A percentile compares a stretch with the other conserved stretches of the same genome.
Conservation (phyloP, 2,113 vertebrate species). For the Labeo catla region DNA sequence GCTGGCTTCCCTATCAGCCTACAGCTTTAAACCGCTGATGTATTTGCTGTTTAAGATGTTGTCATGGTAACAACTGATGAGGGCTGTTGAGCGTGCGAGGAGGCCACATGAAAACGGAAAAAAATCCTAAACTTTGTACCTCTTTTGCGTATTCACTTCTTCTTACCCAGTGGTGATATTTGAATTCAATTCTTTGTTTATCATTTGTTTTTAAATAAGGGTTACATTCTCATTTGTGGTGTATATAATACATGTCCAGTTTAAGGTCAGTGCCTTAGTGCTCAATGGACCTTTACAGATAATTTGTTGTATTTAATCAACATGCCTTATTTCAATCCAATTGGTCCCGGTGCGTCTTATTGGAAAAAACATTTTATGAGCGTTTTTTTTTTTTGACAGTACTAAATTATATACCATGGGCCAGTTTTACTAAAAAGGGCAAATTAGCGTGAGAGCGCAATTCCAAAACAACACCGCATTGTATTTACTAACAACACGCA, state of each 20-base stretch:
- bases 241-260: slow-evolving; percentile 1
- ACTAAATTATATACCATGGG: no score
- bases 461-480: no score
- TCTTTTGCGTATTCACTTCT: not conserved
- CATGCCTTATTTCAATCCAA: not conserved
- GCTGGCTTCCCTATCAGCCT: slow-evolving; percentile 42
- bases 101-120: not conserved
- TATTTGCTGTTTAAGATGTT: slow-evolving; percentile 36
- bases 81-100: not conserved
- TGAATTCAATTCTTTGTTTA: not conserved
- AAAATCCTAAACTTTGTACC: not conserved
- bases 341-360: not conserved
- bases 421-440: no score
- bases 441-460: no score
- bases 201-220: not conserved
- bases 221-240: not conserved
- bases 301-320: not conserved
- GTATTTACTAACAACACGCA: no score
- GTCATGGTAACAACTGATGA: slow-evolving; percentile 32
- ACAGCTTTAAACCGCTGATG: slow-evolving; percentile 33
- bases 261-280: not conserved
- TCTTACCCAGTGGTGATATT: not conserved
- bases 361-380: not conserved
- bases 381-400: not conserved
- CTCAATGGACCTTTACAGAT: not conserved